Conservation (phyloP, 2,113 vertebrate species). For the Felis catus region F.catus_Fca126_mat1.0 CM031414.1:60138501-60139000, state of each 20-base stretch:
- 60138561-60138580: slow-evolving; percentile 23
- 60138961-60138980: slow-evolving; percentile 63
- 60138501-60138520: background rate
- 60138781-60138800: slow-evolving; percentile 63
- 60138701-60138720: background rate
- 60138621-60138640: background rate
- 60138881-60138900: slow-evolving; percentile 80
- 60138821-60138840: slow-evolving; percentile 60
- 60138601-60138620: background rate
- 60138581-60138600: background rate
- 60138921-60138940: slow-evolving; percentile 78
- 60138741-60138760: slow-evolving; percentile 34
- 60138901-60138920: slow-evolving; percentile 81
- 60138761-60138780: slow-evolving; percentile 73
- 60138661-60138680: background rate
- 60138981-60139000: slow-evolving; percentile 73
- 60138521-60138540: background rate
- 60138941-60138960: slow-evolving; percentile 59
- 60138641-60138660: background rate
- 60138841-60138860: slow-evolving; percentile 79
- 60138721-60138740: slow-evolving; percentile 58
- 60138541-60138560: slow-evolving; percentile 9
- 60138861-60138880: slow-evolving; percentile 80
- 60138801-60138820: slow-evolving; percentile 69
- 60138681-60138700: background rate